Conservation (phyloP, 2,113 vertebrate genomes). For the Sus scrofa region DNA sequence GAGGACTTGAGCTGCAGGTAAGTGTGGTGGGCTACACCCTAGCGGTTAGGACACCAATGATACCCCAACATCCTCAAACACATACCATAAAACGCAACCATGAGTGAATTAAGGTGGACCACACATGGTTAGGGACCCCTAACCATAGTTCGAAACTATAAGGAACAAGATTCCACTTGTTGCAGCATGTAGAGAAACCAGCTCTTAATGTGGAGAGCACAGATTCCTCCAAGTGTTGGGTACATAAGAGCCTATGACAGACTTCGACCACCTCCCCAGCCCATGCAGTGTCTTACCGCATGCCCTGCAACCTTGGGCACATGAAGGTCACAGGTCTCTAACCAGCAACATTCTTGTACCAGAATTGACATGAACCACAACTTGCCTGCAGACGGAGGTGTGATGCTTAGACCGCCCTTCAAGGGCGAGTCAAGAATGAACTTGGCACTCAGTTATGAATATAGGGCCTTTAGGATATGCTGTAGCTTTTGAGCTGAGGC, state of each 20-base stretch:
- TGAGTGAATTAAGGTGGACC: accelerated
- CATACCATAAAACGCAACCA: neutral
- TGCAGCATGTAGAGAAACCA: neutral
- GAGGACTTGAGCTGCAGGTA: neutral
- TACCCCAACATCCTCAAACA: neutral
- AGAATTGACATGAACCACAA: neutral
- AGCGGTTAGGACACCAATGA: neutral
- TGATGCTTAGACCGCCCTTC: neutral
- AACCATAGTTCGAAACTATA: neutral
- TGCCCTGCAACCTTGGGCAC: accelerated
- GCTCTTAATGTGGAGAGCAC: neutral
- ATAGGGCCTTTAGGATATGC: neutral
- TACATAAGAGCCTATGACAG: neutral
- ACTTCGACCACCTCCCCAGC: accelerated
- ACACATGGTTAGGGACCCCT: accelerated
- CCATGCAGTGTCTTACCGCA: neutral
- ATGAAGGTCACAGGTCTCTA: neutral
- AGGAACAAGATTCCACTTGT: neutral
- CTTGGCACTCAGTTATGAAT: neutral
- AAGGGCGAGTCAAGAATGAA: neutral
- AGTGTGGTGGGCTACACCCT: neutral
- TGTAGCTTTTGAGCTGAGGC: neutral
- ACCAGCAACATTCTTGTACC: neutral
- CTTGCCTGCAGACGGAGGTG: neutral
- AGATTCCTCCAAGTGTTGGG: too few species aligned